phyloP scores from a whole-genome alignment of 2,113 vertebrate genomes.

The Nymphicus hollandicus region DNA sequence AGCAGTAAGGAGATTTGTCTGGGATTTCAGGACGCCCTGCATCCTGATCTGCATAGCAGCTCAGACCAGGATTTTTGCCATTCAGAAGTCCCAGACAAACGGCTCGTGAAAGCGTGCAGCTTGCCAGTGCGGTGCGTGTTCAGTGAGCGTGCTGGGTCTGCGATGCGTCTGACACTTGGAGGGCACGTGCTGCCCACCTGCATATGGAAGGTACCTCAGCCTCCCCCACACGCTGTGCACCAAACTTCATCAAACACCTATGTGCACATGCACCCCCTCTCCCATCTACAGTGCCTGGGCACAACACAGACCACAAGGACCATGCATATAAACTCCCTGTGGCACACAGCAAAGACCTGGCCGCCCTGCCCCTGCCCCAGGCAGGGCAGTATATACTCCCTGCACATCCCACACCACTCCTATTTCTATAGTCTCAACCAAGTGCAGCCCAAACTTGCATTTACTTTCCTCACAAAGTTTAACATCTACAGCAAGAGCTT shows the following conservation, averaged over 20 bases:
- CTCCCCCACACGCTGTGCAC: fast-evolving
- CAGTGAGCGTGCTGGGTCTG: fast-evolving
- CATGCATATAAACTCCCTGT: neutral
- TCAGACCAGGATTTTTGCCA: conserved; percentile 41
- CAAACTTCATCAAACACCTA: neutral
- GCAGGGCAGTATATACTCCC: neutral
- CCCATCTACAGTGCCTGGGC: fast-evolving
- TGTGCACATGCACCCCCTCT: fast-evolving
- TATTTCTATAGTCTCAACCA: neutral
- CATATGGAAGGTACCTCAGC: neutral
- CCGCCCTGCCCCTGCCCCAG: neutral
- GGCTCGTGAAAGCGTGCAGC: neutral
- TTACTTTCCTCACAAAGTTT: neutral
- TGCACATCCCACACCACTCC: fast-evolving
- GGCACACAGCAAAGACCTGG: neutral
- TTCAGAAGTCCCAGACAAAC: conserved; percentile 11
- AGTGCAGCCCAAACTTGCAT: neutral
- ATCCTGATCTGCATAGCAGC: conserved; percentile 22
- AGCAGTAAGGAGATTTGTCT: conserved; percentile 55
- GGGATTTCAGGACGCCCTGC: conserved; percentile 28
- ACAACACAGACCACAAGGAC: neutral
- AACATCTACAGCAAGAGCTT: neutral
- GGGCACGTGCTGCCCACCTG: neutral
- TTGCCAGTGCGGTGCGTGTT: neutral
- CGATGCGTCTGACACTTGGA: fast-evolving